Evolutionary conservation across 2,888 invertebrate species (phyloP).

Genomic region (Tenodera sinensis): DNA sequence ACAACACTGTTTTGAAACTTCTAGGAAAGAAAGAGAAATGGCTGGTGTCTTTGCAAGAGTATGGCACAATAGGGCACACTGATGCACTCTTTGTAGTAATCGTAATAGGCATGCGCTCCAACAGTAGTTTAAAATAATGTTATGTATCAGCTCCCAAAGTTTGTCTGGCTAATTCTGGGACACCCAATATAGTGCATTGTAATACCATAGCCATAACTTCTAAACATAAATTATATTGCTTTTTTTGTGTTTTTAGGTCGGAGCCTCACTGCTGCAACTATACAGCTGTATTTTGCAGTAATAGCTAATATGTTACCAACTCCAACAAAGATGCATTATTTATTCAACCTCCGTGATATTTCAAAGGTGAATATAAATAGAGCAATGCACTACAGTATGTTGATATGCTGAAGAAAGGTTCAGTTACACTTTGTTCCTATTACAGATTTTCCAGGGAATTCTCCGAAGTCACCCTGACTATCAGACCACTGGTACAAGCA

Average conservation of each 20-base stretch:
- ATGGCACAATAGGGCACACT: too few species aligned
- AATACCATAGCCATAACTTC: too few species aligned
- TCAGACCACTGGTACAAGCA: constrained; percentile 65
- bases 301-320: constrained; percentile 75
- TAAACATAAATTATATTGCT: constrained; percentile 37
- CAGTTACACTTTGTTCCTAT: neutral
- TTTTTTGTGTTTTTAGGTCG: constrained; percentile 48
- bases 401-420: neutral
- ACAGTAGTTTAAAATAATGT: too few species aligned
- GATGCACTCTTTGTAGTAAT: too few species aligned
- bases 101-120: too few species aligned
- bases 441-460: constrained; percentile 66
- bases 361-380: constrained; percentile 58
- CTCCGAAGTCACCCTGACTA: constrained; percentile 72
- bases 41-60: too few species aligned
- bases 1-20: too few species aligned
- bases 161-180: too few species aligned
- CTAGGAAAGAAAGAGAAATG: too few species aligned
- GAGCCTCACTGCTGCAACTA: constrained; percentile 67
- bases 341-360: constrained; percentile 85
- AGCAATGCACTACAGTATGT: neutral
- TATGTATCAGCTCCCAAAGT: too few species aligned
- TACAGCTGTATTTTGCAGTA: constrained; percentile 73
- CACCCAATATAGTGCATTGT: too few species aligned
- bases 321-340: constrained; percentile 84